Evolutionary conservation across 2,113 vertebrate species (phyloP).

Genomic region (Bujurquina vittata): DNA sequence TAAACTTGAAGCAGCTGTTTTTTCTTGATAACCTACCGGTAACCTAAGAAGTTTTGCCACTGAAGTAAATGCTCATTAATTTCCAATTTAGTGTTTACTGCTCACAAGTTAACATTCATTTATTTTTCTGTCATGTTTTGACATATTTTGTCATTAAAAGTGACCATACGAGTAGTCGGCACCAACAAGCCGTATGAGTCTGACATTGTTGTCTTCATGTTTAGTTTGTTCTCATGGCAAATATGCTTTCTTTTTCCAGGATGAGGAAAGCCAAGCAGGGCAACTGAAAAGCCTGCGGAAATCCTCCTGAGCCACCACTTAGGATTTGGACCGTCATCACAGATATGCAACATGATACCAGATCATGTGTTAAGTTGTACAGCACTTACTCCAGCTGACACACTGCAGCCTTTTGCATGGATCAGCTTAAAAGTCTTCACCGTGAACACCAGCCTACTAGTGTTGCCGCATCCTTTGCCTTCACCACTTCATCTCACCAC

Average conservation of each 20-base stretch:
- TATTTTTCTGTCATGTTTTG: neutral
- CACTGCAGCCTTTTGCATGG: conserved; percentile 44
- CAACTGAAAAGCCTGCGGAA: conserved; percentile 54
- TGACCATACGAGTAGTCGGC: neutral
- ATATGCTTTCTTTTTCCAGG: conserved; percentile 52
- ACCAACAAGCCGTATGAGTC: neutral
- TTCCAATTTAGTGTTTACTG: conserved; percentile 22
- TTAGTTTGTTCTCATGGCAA: neutral
- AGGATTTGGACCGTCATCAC: conserved; percentile 47
- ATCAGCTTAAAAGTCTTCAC: conserved; percentile 46
- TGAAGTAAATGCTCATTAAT: conserved; percentile 15
- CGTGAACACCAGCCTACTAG: conserved; percentile 28
- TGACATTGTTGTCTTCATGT: neutral
- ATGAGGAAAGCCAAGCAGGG: conserved; percentile 74
- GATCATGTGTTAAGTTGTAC: conserved; percentile 72
- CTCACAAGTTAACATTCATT: neutral
- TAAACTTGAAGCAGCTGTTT: conserved; percentile 39
- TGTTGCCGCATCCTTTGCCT: conserved; percentile 16
- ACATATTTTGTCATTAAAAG: neutral
- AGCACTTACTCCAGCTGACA: conserved; percentile 79
- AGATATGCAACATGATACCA: conserved; percentile 54
- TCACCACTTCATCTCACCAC: conserved; percentile 30
- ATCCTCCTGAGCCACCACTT: conserved; percentile 29
- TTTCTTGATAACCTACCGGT: neutral
- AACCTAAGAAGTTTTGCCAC: neutral